These are phyloP conservation scores for Cerastis rubricosa DNA, from an alignment of 2,888 invertebrate genomes.

Conservation along the genomic window DNA sequence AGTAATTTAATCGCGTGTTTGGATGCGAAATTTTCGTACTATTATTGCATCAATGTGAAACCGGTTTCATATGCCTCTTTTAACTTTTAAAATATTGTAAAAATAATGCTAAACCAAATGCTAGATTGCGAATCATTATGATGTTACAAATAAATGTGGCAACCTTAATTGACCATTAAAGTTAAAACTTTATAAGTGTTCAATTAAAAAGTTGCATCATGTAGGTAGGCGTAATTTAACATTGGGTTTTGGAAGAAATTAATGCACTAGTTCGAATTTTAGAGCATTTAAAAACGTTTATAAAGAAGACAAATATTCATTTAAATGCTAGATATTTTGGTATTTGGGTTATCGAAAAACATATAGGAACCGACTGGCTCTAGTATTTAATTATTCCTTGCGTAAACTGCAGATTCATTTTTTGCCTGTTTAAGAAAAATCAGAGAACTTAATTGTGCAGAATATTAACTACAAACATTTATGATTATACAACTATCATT, in stretches of 20 bases:
- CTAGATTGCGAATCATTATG: background rate
- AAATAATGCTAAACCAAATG: too few relatives aligned
- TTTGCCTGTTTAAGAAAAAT: background rate
- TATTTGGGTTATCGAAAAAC: too few relatives aligned
- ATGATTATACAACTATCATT: background rate
- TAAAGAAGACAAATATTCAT: background rate
- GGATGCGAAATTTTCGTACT: slow-evolving; percentile 3
- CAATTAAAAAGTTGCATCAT: background rate
- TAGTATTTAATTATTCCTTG: background rate
- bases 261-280: background rate
- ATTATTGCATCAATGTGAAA: slow-evolving; percentile 6
- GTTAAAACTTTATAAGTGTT: background rate
- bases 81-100: background rate
- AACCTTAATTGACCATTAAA: background rate
- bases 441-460: background rate
- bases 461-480: background rate
- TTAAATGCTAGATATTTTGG: too few relatives aligned
- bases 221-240: background rate
- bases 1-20: slow-evolving; percentile 16
- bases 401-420: background rate
- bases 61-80: background rate
- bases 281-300: background rate
- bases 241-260: background rate
- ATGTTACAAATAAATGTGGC: background rate
- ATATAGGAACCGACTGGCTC: too few relatives aligned